Percentiles rank a stretch among this genome's conserved stretches.
phyloP scores from a whole-genome alignment of 2,888 invertebrate species.

The Calephelis perditalis region DNA sequence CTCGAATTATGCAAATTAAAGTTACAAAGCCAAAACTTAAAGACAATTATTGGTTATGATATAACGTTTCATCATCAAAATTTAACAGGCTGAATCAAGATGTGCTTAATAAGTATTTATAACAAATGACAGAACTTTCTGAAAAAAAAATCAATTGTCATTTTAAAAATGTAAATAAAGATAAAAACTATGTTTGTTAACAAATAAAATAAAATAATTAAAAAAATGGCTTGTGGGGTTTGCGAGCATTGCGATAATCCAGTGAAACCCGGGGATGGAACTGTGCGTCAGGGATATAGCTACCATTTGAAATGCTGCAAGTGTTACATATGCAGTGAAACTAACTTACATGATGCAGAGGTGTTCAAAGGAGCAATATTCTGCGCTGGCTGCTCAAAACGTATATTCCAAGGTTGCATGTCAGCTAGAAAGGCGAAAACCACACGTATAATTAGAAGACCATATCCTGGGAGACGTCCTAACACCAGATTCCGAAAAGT shows the following conservation, averaged over 20 bases:
- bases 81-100: too few relatives aligned
- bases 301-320: conserved; percentile 56
- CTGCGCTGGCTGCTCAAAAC: conserved; percentile 51
- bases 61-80: too few relatives aligned
- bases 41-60: too few relatives aligned
- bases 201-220: too few relatives aligned
- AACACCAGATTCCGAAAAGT: background rate
- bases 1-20: too few relatives aligned
- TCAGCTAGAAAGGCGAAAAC: conserved; percentile 42
- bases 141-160: too few relatives aligned
- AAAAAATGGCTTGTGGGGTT: conserved; percentile 33
- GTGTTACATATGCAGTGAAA: conserved; percentile 62
- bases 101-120: too few relatives aligned
- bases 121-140: too few relatives aligned
- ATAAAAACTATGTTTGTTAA: too few relatives aligned
- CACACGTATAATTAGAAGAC: conserved; percentile 22
- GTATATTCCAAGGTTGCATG: conserved; percentile 58
- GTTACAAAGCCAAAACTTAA: too few relatives aligned
- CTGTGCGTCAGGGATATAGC: conserved; percentile 42
- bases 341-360: conserved; percentile 50
- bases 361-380: conserved; percentile 61
- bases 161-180: too few relatives aligned
- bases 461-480: background rate
- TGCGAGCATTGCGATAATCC: conserved; percentile 55
- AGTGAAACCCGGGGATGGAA: conserved; percentile 33